Evolutionary conservation across 2,113 vertebrate species (phyloP), one percentile per base, ranked within the genome.

Genomic region (Charina bottae): DNA sequence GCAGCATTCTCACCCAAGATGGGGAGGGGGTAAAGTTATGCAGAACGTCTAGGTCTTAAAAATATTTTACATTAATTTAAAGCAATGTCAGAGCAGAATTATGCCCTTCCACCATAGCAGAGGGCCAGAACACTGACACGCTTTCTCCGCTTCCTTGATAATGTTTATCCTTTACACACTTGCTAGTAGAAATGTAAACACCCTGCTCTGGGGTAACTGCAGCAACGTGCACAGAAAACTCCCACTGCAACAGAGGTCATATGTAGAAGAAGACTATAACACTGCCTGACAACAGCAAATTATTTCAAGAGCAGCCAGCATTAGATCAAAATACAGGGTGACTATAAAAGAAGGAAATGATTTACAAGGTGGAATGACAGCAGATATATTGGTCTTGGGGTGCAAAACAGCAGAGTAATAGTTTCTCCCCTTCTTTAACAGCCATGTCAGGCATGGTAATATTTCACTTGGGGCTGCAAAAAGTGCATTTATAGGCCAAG

Each of bases 361-460:
- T 92, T 62, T 42, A 91, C 49, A 46, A 93, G 90, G 92, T 90
- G 89, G 21, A 92, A 53, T 33, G 90, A 84, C 68, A 92, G 92
- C 60, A 95, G 93, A 93, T 87, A 90, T 1, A 88, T 92, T 87
- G 94, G 90, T 33, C 94, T 42, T 33, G 62, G 59, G 37, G 85
- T 5, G 78, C 33, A n/a, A 54, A 93, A 88, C 17, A 78, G 53
- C 90, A 19, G 1, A 86, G 78, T n/a, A 46, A 13, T 0, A 86
- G 62, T 28, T 24, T 64, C 54, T 21, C n/a, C 49, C 37, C 49
- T 58, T 90, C 56, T 96, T 94, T 11, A 17, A 90, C 56, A 83
- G 46, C 33, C 78, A 28, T 91, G 92, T 92, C 92, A 68, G 49
- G 83, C 93, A 90, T 90, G 84, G 94, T 95, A 89, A 85, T 1